Evolutionary conservation across 2,888 invertebrate species (phyloP).

Genomic region (Cryptocephalus moraei): DNA sequence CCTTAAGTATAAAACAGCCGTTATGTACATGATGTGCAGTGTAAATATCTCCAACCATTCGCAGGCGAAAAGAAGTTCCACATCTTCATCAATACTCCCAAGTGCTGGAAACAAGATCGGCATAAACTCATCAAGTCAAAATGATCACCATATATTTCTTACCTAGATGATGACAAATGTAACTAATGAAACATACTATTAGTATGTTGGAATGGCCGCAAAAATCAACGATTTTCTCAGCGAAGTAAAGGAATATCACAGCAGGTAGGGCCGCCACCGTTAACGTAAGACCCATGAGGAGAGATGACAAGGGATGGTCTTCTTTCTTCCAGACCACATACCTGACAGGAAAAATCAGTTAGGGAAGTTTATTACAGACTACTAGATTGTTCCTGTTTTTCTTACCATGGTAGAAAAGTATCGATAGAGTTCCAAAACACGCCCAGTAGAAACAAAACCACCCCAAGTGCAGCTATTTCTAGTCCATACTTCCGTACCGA

Average conservation of each 20-base stretch:
- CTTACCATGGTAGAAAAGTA: conserved; percentile 62
- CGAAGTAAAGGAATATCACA: conserved; percentile 61
- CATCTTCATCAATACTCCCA: conserved; percentile 43
- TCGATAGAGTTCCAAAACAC: conserved; percentile 74
- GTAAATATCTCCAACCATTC: conserved; percentile 68
- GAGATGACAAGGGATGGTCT: too few species aligned
- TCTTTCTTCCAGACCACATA: too few species aligned
- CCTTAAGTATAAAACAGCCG: conserved; percentile 69
- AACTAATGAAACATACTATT: conserved; percentile 71
- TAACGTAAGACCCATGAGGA: conserved; percentile 51
- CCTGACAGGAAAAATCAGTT: too few species aligned
- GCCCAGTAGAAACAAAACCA: conserved; percentile 62
- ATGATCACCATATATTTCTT: conserved; percentile 13
- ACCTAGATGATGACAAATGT: conserved; percentile 67
- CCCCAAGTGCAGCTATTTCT: conserved; percentile 59
- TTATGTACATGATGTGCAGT: conserved; percentile 68
- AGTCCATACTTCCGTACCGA: conserved; percentile 64
- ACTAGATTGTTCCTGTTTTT: too few species aligned
- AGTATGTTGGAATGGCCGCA: conserved; percentile 75
- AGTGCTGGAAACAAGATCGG: conserved; percentile 38
- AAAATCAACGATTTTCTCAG: conserved; percentile 75
- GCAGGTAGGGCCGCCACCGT: conserved; percentile 61
- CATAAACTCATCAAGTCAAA: neutral
- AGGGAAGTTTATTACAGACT: too few species aligned
- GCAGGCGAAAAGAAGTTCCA: conserved; percentile 56